phyloP scores from a whole-genome alignment of 2,888 invertebrate genomes.

The Andrena praecox region DNA sequence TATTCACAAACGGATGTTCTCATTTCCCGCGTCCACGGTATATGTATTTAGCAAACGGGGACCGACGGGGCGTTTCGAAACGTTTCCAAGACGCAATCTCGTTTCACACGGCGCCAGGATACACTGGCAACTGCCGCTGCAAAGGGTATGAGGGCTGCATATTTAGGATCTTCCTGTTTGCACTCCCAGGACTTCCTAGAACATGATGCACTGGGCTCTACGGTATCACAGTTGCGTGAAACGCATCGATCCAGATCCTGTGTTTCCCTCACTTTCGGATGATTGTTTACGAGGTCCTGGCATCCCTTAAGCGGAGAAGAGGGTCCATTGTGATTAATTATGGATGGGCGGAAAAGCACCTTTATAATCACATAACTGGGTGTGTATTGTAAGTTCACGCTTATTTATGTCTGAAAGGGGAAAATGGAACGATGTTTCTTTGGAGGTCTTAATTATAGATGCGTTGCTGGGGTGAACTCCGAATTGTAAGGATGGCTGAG shows the following conservation, averaged over 20 bases:
- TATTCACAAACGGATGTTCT: slow-evolving; percentile 49
- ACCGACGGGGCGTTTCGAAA: slow-evolving; percentile 41
- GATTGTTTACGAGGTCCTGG: slow-evolving; percentile 41
- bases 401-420: no score
- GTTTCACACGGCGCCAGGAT: slow-evolving; percentile 51
- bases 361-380: no score
- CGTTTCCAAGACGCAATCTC: slow-evolving; percentile 56
- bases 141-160: slow-evolving; percentile 55
- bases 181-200: slow-evolving; percentile 47
- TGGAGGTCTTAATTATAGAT: no score
- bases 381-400: no score
- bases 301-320: neutral
- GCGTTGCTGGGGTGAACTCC: no score
- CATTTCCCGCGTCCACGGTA: slow-evolving; percentile 28
- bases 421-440: no score
- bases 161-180: slow-evolving; percentile 66
- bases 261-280: slow-evolving; percentile 37
- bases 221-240: slow-evolving; percentile 34
- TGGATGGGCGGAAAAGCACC: neutral
- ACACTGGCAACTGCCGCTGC: slow-evolving; percentile 12
- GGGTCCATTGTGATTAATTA: neutral
- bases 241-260: slow-evolving; percentile 22
- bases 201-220: slow-evolving; percentile 31
- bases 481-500: no score
- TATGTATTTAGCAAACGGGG: slow-evolving; percentile 53